A percentile compares a stretch with the other conserved stretches of the same genome.
Evolutionary conservation across 2,113 vertebrate species (phyloP).

Genomic region (Odobenus rosmarus): DNA sequence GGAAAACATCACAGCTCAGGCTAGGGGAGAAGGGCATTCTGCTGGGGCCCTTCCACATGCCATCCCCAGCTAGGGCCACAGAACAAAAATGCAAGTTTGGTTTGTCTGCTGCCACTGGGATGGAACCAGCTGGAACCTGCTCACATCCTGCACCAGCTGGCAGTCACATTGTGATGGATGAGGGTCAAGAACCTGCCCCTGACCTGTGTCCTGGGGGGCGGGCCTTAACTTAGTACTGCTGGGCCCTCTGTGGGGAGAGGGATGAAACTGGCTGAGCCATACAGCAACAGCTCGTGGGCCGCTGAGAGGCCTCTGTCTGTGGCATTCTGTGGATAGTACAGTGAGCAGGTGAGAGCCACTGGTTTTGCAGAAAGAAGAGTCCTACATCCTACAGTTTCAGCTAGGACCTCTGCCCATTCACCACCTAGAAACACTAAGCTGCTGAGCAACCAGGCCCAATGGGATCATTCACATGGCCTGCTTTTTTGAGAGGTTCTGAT

Average conservation of each 20-base stretch:
- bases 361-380: not conserved
- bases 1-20: not conserved
- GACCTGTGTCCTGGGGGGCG: not conserved
- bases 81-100: slow-evolving; percentile 41
- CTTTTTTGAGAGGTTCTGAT: not conserved
- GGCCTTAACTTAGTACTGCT: not conserved
- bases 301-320: not conserved
- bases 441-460: too few relatives aligned
- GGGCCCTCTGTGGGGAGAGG: not conserved
- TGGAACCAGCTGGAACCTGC: slow-evolving; percentile 15
- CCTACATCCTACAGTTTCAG: not conserved
- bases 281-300: not conserved
- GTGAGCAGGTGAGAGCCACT: not conserved
- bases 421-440: too few relatives aligned
- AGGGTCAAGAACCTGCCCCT: not conserved
- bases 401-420: not conserved
- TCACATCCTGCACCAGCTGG: not conserved
- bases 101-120: not conserved
- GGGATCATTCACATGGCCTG: not conserved
- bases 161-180: not conserved
- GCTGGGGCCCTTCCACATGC: not conserved
- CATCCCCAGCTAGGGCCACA: not conserved
- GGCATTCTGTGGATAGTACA: not conserved
- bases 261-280: not conserved
- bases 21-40: not conserved